Percentiles rank a stretch among this genome's conserved stretches.
These are phyloP conservation scores for Tachina grossa DNA, from an alignment of 2,888 invertebrate genomes.

Conservation along the genomic window DNA sequence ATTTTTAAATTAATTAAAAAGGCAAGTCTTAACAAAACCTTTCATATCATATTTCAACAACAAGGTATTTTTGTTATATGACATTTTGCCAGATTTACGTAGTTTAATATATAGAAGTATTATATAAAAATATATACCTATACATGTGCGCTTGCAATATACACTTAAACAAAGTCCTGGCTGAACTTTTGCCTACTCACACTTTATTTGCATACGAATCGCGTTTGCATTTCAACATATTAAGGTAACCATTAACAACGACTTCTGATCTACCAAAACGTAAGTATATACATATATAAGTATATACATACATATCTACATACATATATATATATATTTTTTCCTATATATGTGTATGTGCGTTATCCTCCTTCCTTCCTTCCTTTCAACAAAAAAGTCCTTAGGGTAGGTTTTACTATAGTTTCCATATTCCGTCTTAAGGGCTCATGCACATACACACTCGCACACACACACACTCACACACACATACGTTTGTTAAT, in stretches of 20 bases:
- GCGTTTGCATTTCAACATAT: background rate
- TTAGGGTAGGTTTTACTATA: constrained; percentile 69
- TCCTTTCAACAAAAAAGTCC: constrained; percentile 64
- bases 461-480: background rate
- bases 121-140: constrained; percentile 1
- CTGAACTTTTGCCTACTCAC: background rate
- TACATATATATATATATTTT: background rate
- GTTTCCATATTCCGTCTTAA: constrained; percentile 21
- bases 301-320: background rate
- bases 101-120: constrained; percentile 43
- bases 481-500: background rate
- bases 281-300: background rate
- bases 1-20: constrained; percentile 55
- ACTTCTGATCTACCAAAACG: constrained; percentile 15
- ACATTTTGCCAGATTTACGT: constrained; percentile 45
- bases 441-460: background rate
- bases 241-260: constrained; percentile 43
- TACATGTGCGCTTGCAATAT: background rate
- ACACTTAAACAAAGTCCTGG: background rate
- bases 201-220: background rate
- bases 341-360: background rate
- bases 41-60: constrained; percentile 62
- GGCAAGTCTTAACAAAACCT: constrained; percentile 36
- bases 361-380: constrained; percentile 38
- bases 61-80: constrained; percentile 41